Conservation (phyloP, 92 coral and sea anemone species). For the Scolanthus callimorphus region DNA sequence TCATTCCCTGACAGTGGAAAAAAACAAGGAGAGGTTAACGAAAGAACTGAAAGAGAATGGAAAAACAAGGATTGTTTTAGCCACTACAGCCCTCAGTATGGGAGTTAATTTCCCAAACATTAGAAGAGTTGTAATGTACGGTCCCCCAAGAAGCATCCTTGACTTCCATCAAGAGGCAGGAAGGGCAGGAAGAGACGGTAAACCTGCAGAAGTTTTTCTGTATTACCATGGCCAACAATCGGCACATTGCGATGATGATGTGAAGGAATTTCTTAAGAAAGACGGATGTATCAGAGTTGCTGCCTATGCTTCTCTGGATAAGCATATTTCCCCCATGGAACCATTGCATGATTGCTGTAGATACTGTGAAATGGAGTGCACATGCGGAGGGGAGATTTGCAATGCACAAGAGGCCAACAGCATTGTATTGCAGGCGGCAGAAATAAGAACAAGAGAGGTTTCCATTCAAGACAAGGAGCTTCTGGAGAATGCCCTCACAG, state of each 20-base stretch:
- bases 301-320: not conserved
- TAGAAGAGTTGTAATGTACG: constrained; percentile 20
- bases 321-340: not conserved
- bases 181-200: too few relatives aligned
- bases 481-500: constrained; percentile 15
- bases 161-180: too few relatives aligned
- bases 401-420: not conserved
- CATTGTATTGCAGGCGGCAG: not conserved
- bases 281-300: not conserved
- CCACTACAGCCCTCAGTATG: too few relatives aligned
- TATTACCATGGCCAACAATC: constrained; percentile 22
- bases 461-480: constrained; percentile 12
- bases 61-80: constrained; percentile 26
- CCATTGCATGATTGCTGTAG: not conserved
- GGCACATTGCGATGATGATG: not conserved
- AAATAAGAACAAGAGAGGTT: constrained; percentile 5
- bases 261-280: not conserved
- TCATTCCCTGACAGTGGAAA: constrained; percentile 28
- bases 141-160: constrained; percentile 30
- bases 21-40: constrained; percentile 13
- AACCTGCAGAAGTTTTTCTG: not conserved
- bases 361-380: not conserved
- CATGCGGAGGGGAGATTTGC: not conserved
- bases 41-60: constrained; percentile 22
- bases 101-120: too few relatives aligned